Conservation (phyloP, 2,113 vertebrate species). For the Rhabdornis inornatus region DNA sequence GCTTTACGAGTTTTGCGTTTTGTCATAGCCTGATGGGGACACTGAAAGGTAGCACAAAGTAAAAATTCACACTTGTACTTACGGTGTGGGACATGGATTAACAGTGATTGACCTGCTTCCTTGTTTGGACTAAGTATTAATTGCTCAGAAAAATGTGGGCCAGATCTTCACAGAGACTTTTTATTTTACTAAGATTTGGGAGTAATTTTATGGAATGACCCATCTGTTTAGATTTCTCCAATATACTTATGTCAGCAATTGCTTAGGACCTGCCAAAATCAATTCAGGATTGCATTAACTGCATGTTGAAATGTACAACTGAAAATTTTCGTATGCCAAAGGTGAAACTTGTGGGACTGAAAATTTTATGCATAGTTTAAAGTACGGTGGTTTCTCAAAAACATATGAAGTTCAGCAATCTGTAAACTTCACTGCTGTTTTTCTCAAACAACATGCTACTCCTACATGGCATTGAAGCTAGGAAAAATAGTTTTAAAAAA, state of each 20-base stretch:
- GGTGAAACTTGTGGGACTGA: not conserved
- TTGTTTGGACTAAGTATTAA: not conserved
- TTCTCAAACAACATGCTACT: not conserved
- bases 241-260: not conserved
- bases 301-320: not conserved
- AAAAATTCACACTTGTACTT: not conserved
- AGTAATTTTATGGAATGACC: not conserved
- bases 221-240: not conserved
- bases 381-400: not conserved
- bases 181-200: not conserved
- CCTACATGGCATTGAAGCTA: not conserved
- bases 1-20: not conserved
- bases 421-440: not conserved
- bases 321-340: not conserved
- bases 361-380: not conserved
- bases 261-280: not conserved
- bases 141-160: not conserved
- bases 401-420: not conserved
- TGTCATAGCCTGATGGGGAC: not conserved
- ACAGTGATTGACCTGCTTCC: not conserved
- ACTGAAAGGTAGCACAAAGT: not conserved
- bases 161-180: not conserved
- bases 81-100: not conserved
- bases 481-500: not conserved
- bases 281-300: not conserved